Evolutionary conservation across 2,113 vertebrate species (phyloP), one percentile per base, ranked within the genome.

Genomic region (Calidris pygmaea): DNA sequence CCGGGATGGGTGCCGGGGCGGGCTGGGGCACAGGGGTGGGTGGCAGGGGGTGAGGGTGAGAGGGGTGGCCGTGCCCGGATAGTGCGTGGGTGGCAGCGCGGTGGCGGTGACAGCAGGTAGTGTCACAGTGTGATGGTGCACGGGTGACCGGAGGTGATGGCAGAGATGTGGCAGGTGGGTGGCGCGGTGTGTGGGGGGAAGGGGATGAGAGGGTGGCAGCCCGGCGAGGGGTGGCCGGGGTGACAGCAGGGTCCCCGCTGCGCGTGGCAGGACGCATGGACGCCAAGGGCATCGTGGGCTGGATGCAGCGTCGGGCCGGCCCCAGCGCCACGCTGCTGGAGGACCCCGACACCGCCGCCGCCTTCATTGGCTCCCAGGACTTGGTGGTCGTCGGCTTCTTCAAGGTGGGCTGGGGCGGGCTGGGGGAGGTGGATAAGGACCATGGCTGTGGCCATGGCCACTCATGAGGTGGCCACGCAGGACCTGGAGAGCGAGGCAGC

Each of bases 311-410:
- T 6, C 98, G 96, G 10, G 48, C 96, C 0, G 97, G 98, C 3
- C 97, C 98, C 12, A 98, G 98, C 0, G 95, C 98, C 30, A 52
- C 35, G 0, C 72, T 66, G 39, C 98, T 99, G 24, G 95, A 98
- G 48, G 97, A 98, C 4, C 55, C 92, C 0, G 86, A 65, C 17
- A 67, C 93, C 0, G 93, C 95, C 1, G 89, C 95, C 3, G 68
- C 96, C 23, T 98, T 99, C 55, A 53, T 98, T 21, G 39, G 53
- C 1, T 48, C 98, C n/a, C 92, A 97, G 55, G 97, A 98, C 5
- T 9, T 98, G 73, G 87, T 97, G 1, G 98, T 98, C 4, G 26
- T 99, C 0, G 99, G 99, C 67, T 99, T 99, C 96, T 99, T 99
- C 92, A 96, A 98, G 93, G 99, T 99, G 83, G 60, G 83, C n/a